Percentiles rank a stretch among this genome's conserved stretches.
Evolutionary conservation across 1,140 invertebrate genomes (phyloP).

Genomic region (Andricus grossulariae): DNA sequence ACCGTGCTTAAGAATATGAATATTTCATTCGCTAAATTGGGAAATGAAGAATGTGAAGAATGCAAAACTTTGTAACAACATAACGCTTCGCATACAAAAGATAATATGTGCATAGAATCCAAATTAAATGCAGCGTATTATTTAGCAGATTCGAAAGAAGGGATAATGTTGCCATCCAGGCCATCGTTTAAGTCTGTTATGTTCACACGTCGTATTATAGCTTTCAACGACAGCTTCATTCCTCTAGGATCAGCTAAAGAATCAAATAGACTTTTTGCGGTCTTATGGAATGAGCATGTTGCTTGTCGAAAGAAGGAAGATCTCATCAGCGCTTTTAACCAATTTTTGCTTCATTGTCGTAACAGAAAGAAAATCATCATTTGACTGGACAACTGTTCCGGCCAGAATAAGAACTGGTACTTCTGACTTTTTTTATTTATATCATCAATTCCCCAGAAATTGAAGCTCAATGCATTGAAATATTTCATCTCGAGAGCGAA

Average conservation of each 20-base stretch:
- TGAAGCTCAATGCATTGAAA: constrained; percentile 42
- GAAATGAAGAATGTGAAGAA: no score
- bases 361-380: constrained; percentile 40
- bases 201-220: constrained; percentile 42
- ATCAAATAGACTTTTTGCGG: constrained; percentile 39
- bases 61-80: no score
- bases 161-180: no score
- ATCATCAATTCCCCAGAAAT: constrained; percentile 47
- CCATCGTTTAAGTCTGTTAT: constrained; percentile 51
- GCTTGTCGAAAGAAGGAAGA: constrained; percentile 49
- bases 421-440: constrained; percentile 50
- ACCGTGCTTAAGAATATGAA: no score
- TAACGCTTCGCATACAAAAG: no score
- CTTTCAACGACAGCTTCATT: constrained; percentile 50
- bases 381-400: constrained; percentile 53
- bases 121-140: no score
- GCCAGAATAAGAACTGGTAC: constrained; percentile 61
- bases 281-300: constrained; percentile 45
- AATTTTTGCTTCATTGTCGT: constrained; percentile 32
- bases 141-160: no score
- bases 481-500: constrained; percentile 56
- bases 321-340: constrained; percentile 44
- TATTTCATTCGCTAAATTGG: no score
- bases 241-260: constrained; percentile 39
- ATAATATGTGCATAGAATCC: no score